Evolutionary conservation across 2,113 vertebrate genomes (phyloP).

Genomic region (Brevimyrus niger): DNA sequence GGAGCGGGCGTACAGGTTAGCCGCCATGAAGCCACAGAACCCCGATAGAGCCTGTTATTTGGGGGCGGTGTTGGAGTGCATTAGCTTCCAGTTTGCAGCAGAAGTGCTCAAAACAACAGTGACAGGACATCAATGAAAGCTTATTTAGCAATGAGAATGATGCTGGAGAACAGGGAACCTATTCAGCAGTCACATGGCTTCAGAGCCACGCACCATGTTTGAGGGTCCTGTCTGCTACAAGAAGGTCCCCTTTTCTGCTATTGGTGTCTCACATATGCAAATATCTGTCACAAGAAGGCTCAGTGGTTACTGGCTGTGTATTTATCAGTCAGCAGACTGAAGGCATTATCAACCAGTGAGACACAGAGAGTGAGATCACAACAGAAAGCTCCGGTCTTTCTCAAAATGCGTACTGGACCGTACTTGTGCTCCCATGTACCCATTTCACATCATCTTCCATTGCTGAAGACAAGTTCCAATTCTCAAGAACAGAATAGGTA

Average conservation of each 20-base stretch:
- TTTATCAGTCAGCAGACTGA: neutral
- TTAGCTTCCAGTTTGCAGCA: neutral
- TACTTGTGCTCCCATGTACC: neutral
- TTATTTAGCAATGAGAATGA: neutral
- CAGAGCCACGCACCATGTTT: neutral
- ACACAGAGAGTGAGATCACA: neutral
- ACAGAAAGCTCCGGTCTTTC: neutral
- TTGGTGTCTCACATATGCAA: neutral
- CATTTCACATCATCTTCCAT: neutral
- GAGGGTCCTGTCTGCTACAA: neutral
- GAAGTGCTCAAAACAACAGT: neutral
- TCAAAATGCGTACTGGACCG: neutral
- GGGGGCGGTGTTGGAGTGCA: neutral
- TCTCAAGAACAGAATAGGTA: neutral
- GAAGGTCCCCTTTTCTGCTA: neutral
- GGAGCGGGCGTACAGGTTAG: conserved; percentile 94
- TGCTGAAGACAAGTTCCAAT: neutral
- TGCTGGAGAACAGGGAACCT: neutral
- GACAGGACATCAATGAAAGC: neutral
- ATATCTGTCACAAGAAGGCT: neutral
- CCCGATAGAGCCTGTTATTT: conserved; percentile 81
- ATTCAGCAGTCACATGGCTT: neutral
- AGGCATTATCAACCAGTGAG: neutral
- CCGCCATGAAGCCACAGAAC: conserved; percentile 96
- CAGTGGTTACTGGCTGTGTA: neutral